Percentiles rank a stretch among this genome's conserved stretches.
These are phyloP conservation scores for Calypte anna DNA, from an alignment of 2,113 vertebrate species.

Conservation along the genomic window DNA sequence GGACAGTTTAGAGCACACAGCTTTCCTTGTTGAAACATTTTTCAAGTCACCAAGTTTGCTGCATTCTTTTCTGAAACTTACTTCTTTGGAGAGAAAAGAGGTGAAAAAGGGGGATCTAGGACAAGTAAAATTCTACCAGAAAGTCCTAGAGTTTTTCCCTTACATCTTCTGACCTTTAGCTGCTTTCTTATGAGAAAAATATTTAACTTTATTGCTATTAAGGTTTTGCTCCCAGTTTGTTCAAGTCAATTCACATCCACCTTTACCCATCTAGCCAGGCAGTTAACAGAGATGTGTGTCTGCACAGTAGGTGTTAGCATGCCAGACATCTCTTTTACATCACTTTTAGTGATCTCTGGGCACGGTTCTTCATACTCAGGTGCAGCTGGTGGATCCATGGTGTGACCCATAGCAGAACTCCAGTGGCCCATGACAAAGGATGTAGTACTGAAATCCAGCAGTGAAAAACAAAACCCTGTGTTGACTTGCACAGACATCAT, in stretches of 20 bases:
- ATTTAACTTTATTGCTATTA: background rate
- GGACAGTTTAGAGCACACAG: background rate
- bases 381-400: background rate
- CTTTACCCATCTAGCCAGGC: background rate
- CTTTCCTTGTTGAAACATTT: background rate
- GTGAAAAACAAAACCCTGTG: background rate
- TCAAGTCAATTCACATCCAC: background rate
- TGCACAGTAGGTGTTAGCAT: fast-evolving
- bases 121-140: background rate
- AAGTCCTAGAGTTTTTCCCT: background rate
- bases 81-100: background rate
- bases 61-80: background rate
- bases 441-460: fast-evolving
- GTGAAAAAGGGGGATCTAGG: background rate
- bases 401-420: background rate
- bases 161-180: background rate
- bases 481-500: background rate
- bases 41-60: background rate
- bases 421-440: background rate
- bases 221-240: background rate
- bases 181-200: background rate
- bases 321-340: background rate
- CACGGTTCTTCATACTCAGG: background rate
- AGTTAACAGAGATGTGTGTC: background rate
- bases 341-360: background rate